Percentiles rank a stretch among this genome's conserved stretches.
Conservation (phyloP, 2,888 invertebrate species). For the Barypeithes pellucidus region DNA sequence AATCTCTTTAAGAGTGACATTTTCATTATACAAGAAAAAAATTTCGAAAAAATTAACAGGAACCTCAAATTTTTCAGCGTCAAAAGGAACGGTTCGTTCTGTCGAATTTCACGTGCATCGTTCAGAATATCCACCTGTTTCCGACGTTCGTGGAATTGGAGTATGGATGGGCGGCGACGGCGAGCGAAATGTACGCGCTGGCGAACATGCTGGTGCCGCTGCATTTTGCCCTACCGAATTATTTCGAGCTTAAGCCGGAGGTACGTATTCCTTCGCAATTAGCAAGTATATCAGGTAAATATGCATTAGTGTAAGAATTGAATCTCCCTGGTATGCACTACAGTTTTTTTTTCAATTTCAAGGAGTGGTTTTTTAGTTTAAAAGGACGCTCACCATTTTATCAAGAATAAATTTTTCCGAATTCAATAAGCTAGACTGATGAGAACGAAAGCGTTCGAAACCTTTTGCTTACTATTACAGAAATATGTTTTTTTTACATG, state of each 20-base stretch:
- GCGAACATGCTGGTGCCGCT: slow-evolving; percentile 54
- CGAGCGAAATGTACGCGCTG: slow-evolving; percentile 58
- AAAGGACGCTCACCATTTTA: no score
- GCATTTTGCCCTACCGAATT: slow-evolving; percentile 58
- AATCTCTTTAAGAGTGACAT: slow-evolving; percentile 40
- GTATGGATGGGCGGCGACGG: slow-evolving; percentile 66
- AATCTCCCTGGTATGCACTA: no score
- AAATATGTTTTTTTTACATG: no score
- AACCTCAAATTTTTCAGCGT: slow-evolving; percentile 54
- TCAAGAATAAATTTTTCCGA: no score
- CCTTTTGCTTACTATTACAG: no score
- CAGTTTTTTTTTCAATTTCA: no score
- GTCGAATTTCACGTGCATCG: slow-evolving; percentile 56
- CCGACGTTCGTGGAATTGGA: slow-evolving; percentile 74
- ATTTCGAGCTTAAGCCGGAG: slow-evolving; percentile 48
- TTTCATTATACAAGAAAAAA: neutral
- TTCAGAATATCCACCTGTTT: slow-evolving; percentile 71
- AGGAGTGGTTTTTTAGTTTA: no score
- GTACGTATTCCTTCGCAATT: slow-evolving; percentile 15
- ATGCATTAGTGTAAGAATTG: no score
- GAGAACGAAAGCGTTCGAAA: no score
- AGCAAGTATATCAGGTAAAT: no score
- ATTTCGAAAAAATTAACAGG: no score
- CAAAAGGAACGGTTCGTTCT: slow-evolving; percentile 53
- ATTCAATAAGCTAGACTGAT: no score